phyloP scores from a whole-genome alignment of 2,797 vertebrate species.

The Sorex maritimensis region DNA sequence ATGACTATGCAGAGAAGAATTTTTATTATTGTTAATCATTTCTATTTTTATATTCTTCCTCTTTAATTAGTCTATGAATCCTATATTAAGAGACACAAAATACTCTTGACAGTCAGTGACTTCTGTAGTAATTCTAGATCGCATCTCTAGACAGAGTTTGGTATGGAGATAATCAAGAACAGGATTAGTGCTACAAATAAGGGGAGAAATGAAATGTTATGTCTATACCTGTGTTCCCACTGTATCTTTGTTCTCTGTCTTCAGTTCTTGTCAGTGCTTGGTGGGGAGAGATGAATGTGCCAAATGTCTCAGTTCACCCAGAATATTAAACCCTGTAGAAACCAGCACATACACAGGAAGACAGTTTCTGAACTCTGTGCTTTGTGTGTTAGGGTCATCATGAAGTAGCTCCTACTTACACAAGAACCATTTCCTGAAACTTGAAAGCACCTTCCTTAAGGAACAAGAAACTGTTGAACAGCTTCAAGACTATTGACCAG shows the following conservation, averaged over 20 bases:
- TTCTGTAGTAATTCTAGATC: constrained; percentile 60
- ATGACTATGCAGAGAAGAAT: constrained; percentile 30
- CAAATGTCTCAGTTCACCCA: background rate
- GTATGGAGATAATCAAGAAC: constrained; percentile 49
- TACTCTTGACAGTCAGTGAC: constrained; percentile 16
- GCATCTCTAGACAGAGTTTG: constrained; percentile 61
- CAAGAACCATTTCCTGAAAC: constrained; percentile 13
- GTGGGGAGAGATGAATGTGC: background rate
- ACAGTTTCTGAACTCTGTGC: background rate
- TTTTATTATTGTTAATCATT: constrained; percentile 72
- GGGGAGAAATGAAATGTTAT: background rate
- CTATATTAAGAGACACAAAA: constrained; percentile 67
- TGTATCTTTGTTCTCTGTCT: background rate
- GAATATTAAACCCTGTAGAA: background rate
- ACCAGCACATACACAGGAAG: background rate
- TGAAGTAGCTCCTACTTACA: constrained; percentile 5
- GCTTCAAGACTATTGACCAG: background rate
- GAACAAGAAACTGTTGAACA: background rate
- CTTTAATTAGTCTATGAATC: constrained; percentile 68
- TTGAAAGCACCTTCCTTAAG: background rate
- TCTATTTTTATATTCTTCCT: constrained; percentile 57
- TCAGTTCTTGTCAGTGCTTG: background rate
- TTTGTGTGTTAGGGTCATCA: background rate
- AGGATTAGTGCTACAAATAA: constrained; percentile 28
- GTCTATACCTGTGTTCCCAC: background rate